Evolutionary conservation across 1,140 invertebrate species (phyloP), one percentile per base, ranked within the genome.

Genomic region (Polyergus mexicanus): DNA sequence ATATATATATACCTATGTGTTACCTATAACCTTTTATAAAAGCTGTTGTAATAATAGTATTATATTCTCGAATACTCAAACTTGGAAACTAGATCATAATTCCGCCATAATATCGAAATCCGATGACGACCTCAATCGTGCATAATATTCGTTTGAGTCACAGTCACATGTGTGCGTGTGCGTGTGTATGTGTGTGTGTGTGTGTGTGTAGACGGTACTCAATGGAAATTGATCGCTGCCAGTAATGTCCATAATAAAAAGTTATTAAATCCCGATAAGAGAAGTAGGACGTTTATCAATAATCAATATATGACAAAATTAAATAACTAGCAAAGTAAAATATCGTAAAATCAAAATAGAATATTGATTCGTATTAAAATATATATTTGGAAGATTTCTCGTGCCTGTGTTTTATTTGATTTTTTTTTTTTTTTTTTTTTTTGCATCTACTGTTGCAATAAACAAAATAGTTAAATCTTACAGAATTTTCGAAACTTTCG

Each of bases 71-170:
- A 54, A 68, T 54, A 51, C 28, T 78, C 60, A 32, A 85, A 22
- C 63, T 35, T 25, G 56, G 65, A 66, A 87, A 87, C 56, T 41
- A 28, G 75, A 65, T 68, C 58, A 56, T 68, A 66, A 65, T 58
- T 44, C 16, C 13, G 19, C 8, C 11, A 71, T 65, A 84, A 84
- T 88, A 88, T 88, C 66, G 87, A 88, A 88, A 88, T 88, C 76
- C 87, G 74, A 88, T 88, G 58, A 85, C 51, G 66, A 68, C 66
- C 81, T 88, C 32, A 60, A 88, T 88, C 74, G 32, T n/a, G 71
- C 22, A 75, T 88, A 88, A 88, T 68, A 25, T 54, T 5, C 35
- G n/a, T 88, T 89, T 51, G 28, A 75, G 65, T 62, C 66, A 38
- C 51, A 54, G 25, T 77, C 62, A 77, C 66, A 25, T 44, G 11